Base-by-base conservation (phyloP, 2,113 vertebrate genomes). In the Diphyllodes magnificus region DNA sequence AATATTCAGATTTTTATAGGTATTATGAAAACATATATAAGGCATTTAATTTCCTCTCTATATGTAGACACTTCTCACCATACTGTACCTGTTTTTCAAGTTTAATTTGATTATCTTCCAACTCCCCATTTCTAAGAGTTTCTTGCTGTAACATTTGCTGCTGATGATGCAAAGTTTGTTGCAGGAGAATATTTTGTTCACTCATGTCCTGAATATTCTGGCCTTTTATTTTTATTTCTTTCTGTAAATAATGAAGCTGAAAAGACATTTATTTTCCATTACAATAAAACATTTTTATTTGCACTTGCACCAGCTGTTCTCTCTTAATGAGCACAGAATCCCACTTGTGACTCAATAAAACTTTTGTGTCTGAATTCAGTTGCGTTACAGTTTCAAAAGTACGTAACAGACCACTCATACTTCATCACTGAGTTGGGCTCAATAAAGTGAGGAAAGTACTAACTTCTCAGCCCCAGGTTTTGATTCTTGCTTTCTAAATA, bases 141-240 rank as follows among this genome's bases (percentile, higher is more conserved):
- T 99, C 98, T 89, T 99, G 98, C n/a, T 98, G 98, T 92, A 99
- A 97, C 99, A 99, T 99, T 90, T 98, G 97, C 94, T 99, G 98
- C 47, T 99, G 99, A 82, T 99, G 98, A 97, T 98, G 98, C 40
- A 99, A 98, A 82, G 98, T 98, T 65, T 98, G 96, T 88, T 99
- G 99, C 21, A 99, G 97, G 90, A 98, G 96, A 75, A 98, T 78
- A 96, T 98, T 99, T 96, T 99, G 98, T 91, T 99, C 98, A 54
- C 33, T 95, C 59, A 97, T 98, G 82, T 97, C 98, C 92, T 98
- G 97, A 94, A 98, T 98, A 64, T 75, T 98, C 94, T 98, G 96
- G 66, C 81, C 96, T 96, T 97, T 97, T 65, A 97, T 86, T 81
- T 98, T 98, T 77, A 99, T 94, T 91, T 99, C 98, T 95, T 98